Percentiles rank a stretch among this genome's conserved stretches.
Conservation (phyloP, 2,113 vertebrate species). For the Neogale vison region DNA sequence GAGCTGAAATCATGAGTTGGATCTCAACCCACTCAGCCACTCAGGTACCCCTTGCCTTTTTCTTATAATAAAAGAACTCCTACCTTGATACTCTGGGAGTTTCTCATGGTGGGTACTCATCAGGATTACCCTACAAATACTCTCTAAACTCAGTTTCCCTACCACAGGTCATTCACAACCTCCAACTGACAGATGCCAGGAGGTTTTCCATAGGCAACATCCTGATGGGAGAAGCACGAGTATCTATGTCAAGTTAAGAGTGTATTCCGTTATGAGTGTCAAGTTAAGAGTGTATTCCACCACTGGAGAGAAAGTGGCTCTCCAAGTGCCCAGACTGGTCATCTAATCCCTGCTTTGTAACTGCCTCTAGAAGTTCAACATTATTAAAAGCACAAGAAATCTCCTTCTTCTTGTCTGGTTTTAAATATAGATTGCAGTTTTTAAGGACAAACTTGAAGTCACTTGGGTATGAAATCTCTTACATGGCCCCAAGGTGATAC, state of each 20-base stretch:
- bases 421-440: background rate
- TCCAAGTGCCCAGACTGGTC: background rate
- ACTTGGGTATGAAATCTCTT: background rate
- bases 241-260: fast-evolving
- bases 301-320: background rate
- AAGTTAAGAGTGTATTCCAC: background rate
- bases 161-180: background rate
- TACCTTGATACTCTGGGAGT: background rate
- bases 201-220: background rate
- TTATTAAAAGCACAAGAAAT: background rate
- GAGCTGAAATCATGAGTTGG: background rate
- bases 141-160: background rate
- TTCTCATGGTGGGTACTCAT: background rate
- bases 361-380: background rate
- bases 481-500: fast-evolving
- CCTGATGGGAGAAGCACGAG: background rate
- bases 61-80: background rate
- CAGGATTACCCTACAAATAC: background rate
- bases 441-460: conserved; percentile 4
- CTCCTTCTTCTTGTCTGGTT: background rate
- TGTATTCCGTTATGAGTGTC: background rate
- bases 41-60: background rate
- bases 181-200: background rate
- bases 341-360: background rate
- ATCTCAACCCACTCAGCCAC: background rate